phyloP scores from a whole-genome alignment of 2,113 vertebrate genomes.

The Pteruthius melanotis region DNA sequence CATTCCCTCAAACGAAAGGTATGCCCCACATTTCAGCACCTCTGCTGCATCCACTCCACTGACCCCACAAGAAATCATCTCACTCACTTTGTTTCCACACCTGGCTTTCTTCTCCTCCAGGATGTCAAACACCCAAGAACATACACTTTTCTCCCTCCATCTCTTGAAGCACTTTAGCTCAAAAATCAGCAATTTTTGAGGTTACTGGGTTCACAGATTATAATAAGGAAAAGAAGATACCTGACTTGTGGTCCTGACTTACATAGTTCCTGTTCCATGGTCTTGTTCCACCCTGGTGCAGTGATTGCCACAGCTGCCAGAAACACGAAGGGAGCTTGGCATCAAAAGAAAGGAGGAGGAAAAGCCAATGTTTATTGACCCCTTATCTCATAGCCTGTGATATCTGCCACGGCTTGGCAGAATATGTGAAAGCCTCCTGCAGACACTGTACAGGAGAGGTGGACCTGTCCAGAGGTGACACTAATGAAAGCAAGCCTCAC shows the following conservation, averaged over 20 bases:
- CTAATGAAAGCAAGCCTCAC: neutral
- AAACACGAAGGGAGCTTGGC: neutral
- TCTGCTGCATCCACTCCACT: neutral
- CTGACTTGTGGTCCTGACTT: neutral
- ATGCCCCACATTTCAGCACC: slow-evolving; percentile 38
- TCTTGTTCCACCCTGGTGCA: neutral
- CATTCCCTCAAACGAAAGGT: slow-evolving; percentile 11
- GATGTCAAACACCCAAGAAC: neutral
- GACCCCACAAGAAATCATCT: neutral
- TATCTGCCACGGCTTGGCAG: neutral
- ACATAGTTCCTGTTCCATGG: neutral
- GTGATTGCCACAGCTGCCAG: neutral
- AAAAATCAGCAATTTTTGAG: neutral
- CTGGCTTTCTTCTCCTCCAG: slow-evolving; percentile 41
- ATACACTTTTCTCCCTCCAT: neutral
- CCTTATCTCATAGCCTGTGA: neutral
- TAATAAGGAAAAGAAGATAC: neutral
- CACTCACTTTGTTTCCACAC: neutral
- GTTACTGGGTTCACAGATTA: neutral
- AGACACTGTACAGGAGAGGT: neutral
- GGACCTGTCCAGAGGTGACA: neutral
- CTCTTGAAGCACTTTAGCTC: neutral
- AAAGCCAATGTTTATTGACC: neutral
- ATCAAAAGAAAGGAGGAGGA: neutral
- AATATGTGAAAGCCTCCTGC: neutral